Percentiles rank a stretch among this genome's conserved stretches.
Evolutionary conservation across 2,113 vertebrate species (phyloP).

Genomic region (Oreochromis aureus): DNA sequence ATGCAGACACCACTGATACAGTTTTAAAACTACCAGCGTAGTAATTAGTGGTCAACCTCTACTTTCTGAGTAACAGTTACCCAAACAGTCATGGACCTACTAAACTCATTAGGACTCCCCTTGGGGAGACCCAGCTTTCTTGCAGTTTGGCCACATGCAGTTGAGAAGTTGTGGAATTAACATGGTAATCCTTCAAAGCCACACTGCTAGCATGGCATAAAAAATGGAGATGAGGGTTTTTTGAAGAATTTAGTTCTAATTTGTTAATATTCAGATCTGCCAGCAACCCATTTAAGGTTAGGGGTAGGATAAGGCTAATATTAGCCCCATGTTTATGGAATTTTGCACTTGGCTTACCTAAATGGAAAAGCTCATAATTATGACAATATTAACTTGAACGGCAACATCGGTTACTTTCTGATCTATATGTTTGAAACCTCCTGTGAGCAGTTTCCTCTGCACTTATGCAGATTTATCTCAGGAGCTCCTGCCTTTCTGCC

Average conservation of each 20-base stretch:
- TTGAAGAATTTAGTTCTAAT: background rate
- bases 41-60: background rate
- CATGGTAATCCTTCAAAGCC: background rate
- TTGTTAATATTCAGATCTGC: background rate
- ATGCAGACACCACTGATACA: background rate
- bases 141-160: background rate
- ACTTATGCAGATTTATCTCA: background rate
- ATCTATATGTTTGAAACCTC: background rate
- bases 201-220: background rate
- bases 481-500: accelerated
- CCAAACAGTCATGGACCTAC: background rate
- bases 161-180: background rate
- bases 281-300: background rate
- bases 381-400: background rate
- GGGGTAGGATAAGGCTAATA: accelerated
- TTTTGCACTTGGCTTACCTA: background rate
- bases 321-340: background rate
- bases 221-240: background rate
- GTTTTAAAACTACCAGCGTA: background rate
- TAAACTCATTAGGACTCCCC: background rate
- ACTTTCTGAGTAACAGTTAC: background rate
- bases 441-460: background rate
- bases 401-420: background rate
- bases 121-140: background rate
- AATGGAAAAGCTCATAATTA: background rate